Percentiles rank a stretch among this genome's conserved stretches.
phyloP scores from a whole-genome alignment of 2,888 invertebrate genomes.

The Gymnosoma rotundatum region DNA sequence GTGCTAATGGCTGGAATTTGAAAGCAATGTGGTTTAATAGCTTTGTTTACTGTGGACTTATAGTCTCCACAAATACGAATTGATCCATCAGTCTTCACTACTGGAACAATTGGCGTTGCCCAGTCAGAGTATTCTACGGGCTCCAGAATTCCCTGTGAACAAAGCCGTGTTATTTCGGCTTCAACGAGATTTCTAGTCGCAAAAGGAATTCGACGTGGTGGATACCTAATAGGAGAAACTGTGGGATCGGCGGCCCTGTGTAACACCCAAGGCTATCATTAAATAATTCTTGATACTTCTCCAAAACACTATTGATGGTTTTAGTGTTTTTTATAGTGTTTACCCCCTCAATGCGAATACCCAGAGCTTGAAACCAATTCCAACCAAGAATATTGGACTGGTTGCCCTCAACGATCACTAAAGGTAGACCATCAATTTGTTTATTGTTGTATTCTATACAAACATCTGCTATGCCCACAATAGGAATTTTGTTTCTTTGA shows the following conservation, averaged over 20 bases:
- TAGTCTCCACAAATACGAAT: conserved; percentile 74
- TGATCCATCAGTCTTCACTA: conserved; percentile 68
- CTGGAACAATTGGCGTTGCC: conserved; percentile 62
- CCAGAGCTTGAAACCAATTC: conserved; percentile 61
- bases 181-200: no score
- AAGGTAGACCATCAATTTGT: conserved; percentile 29
- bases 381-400: conserved; percentile 59
- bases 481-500: conserved; percentile 40
- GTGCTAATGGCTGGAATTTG: conserved; percentile 69
- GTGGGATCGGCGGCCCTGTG: no score
- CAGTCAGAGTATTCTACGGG: conserved; percentile 57
- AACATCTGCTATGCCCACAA: no score
- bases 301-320: not conserved
- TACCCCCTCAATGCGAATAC: no score
- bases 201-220: no score
- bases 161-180: no score
- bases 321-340: not conserved
- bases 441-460: conserved; percentile 7
- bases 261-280: no score
- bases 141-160: conserved; percentile 71
- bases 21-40: conserved; percentile 71
- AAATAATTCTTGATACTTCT: not conserved
- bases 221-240: no score
- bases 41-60: conserved; percentile 75
- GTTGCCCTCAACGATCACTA: conserved; percentile 51